Base-by-base conservation (phyloP, 2,797 vertebrate genomes). In the Chromobotia macracanthus region DNA sequence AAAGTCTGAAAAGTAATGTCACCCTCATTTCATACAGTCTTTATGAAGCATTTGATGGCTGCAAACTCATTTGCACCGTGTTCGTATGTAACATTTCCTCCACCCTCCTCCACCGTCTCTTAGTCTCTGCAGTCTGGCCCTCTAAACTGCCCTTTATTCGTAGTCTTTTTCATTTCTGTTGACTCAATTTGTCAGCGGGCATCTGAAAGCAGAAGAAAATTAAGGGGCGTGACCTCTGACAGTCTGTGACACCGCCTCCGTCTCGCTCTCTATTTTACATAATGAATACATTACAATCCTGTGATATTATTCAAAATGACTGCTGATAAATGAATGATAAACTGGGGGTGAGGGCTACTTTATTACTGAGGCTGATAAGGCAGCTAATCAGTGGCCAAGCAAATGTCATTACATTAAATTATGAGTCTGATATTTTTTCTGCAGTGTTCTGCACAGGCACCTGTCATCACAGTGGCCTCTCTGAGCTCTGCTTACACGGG, bases 361-460 rank as follows among this genome's bases (percentile, higher is more conserved):
- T 92, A 93, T 94, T 92, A 89, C 89, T 38, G 83, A 90, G 90
- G 88, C 93, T 94, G 94, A 94, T 94, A 93, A 91, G 92, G 91
- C 89, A 91, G 93, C 93, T 95, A 94, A 95, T 95, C 94, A 95
- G 93, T 88, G 91, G 93, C 94, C 94, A 90, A 91, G 92, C 90
- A 90, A 91, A 91, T 94, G 94, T 94, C 94, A 91, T 94, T 93
- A 93, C 93, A 92, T 94, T n/a, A 93, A 95, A 94, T 94, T 91
- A 95, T 88, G 91, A 93, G 87, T 80, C 87, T 55, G 87, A 93
- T 89, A 88, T 93, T 93, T 93, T 93, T 93, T 94, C 93, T 87
- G 38, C n/a, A 60, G 84, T 85, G 79, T 72, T 79, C 41, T 31
- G 2, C 0, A 80, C 16, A 69, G 84, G 85, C 25, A 77, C 85